phyloP scores from a whole-genome alignment of 1,140 invertebrate genomes.

The Tachypleus tridentatus region DNA sequence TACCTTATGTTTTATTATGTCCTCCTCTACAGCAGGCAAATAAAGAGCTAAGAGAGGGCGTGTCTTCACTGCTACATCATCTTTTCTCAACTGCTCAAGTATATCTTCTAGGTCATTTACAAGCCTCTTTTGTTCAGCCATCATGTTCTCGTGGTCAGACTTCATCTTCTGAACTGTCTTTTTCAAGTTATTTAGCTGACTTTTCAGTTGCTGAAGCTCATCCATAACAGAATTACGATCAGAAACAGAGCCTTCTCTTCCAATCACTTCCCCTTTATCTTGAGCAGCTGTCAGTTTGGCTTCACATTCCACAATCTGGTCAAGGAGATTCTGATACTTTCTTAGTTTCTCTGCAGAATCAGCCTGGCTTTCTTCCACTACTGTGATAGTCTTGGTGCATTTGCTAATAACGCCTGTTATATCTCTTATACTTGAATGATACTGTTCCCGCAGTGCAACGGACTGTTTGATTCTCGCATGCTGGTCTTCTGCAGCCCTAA shows the following conservation, averaged over 20 bases:
- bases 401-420: constrained; percentile 75
- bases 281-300: constrained; percentile 68
- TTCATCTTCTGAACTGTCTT: constrained; percentile 69
- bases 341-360: constrained; percentile 76
- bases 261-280: constrained; percentile 84
- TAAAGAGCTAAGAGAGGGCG: constrained; percentile 65
- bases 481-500: constrained; percentile 67
- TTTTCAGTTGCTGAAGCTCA: constrained; percentile 70
- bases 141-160: constrained; percentile 70
- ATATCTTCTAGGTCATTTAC: constrained; percentile 64
- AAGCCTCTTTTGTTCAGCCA: constrained; percentile 73
- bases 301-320: constrained; percentile 72
- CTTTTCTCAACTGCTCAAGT: constrained; percentile 68
- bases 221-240: constrained; percentile 78
- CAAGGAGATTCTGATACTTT: constrained; percentile 59
- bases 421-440: constrained; percentile 67
- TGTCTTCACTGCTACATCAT: constrained; percentile 67
- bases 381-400: constrained; percentile 68
- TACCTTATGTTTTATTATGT: constrained; percentile 59
- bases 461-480: constrained; percentile 51
- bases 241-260: constrained; percentile 66
- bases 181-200: constrained; percentile 62
- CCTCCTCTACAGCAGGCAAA: constrained; percentile 61
- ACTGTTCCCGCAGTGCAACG: constrained; percentile 69
- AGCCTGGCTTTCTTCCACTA: constrained; percentile 66